Evolutionary conservation across 2,113 vertebrate genomes (phyloP), one percentile per base, ranked within the genome.

Genomic region (Brachyistius frenatus): DNA sequence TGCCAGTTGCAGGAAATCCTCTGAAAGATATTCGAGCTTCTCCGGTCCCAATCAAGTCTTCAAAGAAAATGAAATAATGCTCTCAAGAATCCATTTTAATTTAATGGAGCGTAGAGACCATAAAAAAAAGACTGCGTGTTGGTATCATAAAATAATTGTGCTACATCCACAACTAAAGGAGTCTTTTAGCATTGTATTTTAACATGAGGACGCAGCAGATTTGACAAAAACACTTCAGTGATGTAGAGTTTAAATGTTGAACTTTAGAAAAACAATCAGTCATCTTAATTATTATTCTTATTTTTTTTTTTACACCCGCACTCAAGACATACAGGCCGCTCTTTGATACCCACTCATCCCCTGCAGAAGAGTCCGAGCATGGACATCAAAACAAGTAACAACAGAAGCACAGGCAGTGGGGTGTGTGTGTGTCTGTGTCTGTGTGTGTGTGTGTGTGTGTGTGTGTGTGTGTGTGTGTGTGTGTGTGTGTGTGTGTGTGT

Each of bases 1-100:
- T 57, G 78, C 44, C 83, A 71, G 71, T 73, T 67, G 78, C 31
- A 73, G 62, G 60, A 81, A 78, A 85, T 81, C 69, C 66, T 80
- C 68, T 30, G 61, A 86, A 85, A 80, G n/a, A 15, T 65, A 73
- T 81, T 61, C 72, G 55, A 78, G 64, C 14, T 47, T 73, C 46
- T 68, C 80, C 39, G 54, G 49, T 65, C 73, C 77, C 62, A 6
- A 82, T 78, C 78, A 71, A 72, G 78, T 60, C 61, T 69, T 83
- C 46, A 74, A 67, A 83, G 66, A 30, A 57, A 85, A 87, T 76
- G 10, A 75, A 87, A 84, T 75, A 41, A 60, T 54, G 44, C 62
- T 74, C 64, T 52, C 54, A n/a, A 53, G 15, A 66, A 72, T 52
- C 77, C 31, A 74, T 78, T 85, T 75, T 52, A 46, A 74, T 58